These are phyloP conservation scores for Lycaon pictus DNA, from an alignment of 2,113 vertebrate genomes.

Conservation along the genomic window DNA sequence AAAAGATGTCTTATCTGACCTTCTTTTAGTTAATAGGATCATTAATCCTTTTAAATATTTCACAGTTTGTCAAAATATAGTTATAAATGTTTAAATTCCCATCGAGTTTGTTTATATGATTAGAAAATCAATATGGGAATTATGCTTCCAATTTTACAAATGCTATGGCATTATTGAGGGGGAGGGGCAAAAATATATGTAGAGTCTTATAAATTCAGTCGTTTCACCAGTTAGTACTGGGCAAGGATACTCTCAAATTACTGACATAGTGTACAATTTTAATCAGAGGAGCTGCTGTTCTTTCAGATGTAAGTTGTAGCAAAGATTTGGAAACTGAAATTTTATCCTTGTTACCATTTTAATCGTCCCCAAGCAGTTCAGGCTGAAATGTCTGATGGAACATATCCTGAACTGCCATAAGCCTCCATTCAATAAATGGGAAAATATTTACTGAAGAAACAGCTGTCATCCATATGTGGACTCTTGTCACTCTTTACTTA, in stretches of 20 bases:
- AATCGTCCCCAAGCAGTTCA: constrained; percentile 66
- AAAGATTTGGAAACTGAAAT: constrained; percentile 55
- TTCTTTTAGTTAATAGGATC: not conserved
- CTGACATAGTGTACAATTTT: not conserved
- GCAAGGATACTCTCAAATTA: not conserved
- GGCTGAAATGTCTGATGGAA: constrained; percentile 80
- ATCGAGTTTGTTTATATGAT: not conserved
- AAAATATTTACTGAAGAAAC: constrained; percentile 91
- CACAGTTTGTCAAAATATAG: not conserved
- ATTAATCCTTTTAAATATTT: constrained; percentile 54
- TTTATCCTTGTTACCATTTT: constrained; percentile 63
- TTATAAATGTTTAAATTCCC: not conserved
- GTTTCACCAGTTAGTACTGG: not conserved
- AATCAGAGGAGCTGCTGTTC: not conserved
- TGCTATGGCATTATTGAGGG: not conserved
- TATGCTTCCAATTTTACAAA: constrained; percentile 14
- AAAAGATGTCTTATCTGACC: not conserved
- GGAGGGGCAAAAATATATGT: not conserved
- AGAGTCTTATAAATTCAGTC: not conserved
- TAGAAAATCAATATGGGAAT: not conserved
- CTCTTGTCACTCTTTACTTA: constrained; percentile 92
- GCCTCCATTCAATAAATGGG: constrained; percentile 85
- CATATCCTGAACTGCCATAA: constrained; percentile 84
- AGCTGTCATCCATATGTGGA: constrained; percentile 92
- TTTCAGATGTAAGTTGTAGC: constrained; percentile 57